These are phyloP conservation scores for Coronaproctus castanopsis DNA, from an alignment of 2,888 invertebrate species.

Conservation along the genomic window DNA sequence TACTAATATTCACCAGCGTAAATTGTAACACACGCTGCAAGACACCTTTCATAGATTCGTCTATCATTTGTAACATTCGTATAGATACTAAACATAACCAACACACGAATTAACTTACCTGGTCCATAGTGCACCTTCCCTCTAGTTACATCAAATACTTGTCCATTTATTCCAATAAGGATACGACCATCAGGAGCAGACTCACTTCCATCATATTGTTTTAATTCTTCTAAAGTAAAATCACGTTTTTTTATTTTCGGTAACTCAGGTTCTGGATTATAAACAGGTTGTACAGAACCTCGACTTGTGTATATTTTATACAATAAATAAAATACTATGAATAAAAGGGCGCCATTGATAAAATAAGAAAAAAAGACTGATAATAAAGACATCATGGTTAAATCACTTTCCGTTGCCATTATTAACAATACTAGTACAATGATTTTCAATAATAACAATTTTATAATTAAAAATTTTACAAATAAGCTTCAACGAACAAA, in stretches of 20 bases:
- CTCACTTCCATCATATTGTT: conserved; percentile 65
- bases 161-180: conserved; percentile 80
- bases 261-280: conserved; percentile 35
- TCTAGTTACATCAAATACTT: conserved; percentile 82
- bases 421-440: no score
- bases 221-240: conserved; percentile 71
- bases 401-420: neutral
- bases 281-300: conserved; percentile 24
- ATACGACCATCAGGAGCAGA: conserved; percentile 54
- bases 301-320: conserved; percentile 49
- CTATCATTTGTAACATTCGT: no score
- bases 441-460: no score
- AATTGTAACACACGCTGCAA: no score
- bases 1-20: no score
- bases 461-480: no score
- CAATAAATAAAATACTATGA: conserved; percentile 44
- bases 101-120: no score
- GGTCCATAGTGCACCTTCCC: conserved; percentile 85
- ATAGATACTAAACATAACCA: no score
- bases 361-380: conserved; percentile 1
- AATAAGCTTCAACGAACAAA: no score
- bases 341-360: conserved; percentile 46
- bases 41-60: no score
- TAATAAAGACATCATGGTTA: neutral
- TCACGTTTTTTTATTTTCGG: conserved; percentile 67